Evolutionary conservation across 2,113 vertebrate genomes (phyloP).

Genomic region (Formicarius rufipectus): DNA sequence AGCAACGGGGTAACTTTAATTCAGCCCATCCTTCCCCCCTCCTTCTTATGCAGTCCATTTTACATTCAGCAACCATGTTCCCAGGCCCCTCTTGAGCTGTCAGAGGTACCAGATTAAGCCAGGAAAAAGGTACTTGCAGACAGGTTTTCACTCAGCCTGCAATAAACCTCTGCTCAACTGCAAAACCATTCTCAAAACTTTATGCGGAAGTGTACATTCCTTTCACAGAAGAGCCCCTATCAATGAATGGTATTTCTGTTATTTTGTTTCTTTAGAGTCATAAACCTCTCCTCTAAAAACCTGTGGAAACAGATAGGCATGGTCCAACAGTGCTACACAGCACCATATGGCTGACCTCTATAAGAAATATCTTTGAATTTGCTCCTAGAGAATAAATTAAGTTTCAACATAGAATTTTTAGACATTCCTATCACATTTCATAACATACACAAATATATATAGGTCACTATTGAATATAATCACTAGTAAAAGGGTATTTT

Average conservation of each 20-base stretch:
- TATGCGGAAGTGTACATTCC: not conserved
- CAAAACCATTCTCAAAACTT: not conserved
- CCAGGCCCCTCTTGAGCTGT: not conserved
- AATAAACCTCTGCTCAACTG: not conserved
- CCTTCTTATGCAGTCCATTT: not conserved
- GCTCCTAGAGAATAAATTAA: not conserved
- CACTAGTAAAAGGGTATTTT: not conserved
- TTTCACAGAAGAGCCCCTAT: not conserved
- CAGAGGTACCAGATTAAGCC: not conserved
- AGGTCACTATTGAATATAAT: not conserved
- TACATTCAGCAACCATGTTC: not conserved
- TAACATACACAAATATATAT: not conserved
- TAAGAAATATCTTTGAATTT: not conserved
- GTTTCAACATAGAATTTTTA: not conserved
- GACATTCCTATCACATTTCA: not conserved
- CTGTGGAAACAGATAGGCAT: not conserved
- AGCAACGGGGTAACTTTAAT: conserved; percentile 52
- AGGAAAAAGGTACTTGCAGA: not conserved
- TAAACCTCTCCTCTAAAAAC: not conserved
- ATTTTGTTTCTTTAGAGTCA: not conserved
- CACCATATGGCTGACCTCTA: not conserved
- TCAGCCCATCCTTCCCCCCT: conserved; percentile 39
- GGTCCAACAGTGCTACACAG: not conserved
- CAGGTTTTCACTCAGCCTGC: not conserved
- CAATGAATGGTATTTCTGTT: not conserved